Evolutionary conservation across 92 coral and sea anemone genomes (phyloP).

Genomic region (Metridium senile): DNA sequence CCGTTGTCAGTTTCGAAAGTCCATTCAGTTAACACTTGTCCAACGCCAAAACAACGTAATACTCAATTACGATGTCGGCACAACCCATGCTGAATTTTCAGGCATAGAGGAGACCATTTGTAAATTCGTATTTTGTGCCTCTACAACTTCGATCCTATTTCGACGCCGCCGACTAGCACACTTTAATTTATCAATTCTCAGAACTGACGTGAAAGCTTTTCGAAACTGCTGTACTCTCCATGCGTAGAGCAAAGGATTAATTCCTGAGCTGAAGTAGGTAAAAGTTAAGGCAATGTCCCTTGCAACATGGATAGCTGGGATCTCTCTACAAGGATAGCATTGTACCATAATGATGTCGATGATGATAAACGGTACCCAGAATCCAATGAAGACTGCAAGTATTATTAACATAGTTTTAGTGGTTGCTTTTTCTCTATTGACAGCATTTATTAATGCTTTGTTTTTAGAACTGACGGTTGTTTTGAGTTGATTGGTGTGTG

Average conservation of each 20-base stretch:
- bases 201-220: conserved; percentile 59
- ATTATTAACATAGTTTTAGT: conserved; percentile 81
- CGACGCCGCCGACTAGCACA: neutral
- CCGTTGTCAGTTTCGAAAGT: too few relatives aligned
- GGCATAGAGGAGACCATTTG: neutral
- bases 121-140: conserved; percentile 10
- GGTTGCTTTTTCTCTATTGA: conserved; percentile 76
- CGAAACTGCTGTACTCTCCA: conserved; percentile 78
- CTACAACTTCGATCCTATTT: conserved; percentile 24
- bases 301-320: conserved; percentile 48
- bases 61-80: conserved; percentile 14
- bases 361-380: conserved; percentile 81
- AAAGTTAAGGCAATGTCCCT: conserved; percentile 80
- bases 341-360: conserved; percentile 78
- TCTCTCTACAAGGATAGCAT: conserved; percentile 49
- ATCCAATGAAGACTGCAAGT: conserved; percentile 56
- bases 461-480: conserved; percentile 48
- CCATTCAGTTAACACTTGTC: too few relatives aligned
- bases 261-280: conserved; percentile 84
- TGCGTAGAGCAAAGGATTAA: conserved; percentile 80
- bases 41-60: too few relatives aligned
- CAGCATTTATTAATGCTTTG: conserved; percentile 62
- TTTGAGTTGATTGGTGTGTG: conserved; percentile 58
- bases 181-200: conserved; percentile 41
- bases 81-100: conserved; percentile 26